phyloP scores from a whole-genome alignment of 1,140 invertebrate genomes.

The Camponotus pennsylvanicus region DNA sequence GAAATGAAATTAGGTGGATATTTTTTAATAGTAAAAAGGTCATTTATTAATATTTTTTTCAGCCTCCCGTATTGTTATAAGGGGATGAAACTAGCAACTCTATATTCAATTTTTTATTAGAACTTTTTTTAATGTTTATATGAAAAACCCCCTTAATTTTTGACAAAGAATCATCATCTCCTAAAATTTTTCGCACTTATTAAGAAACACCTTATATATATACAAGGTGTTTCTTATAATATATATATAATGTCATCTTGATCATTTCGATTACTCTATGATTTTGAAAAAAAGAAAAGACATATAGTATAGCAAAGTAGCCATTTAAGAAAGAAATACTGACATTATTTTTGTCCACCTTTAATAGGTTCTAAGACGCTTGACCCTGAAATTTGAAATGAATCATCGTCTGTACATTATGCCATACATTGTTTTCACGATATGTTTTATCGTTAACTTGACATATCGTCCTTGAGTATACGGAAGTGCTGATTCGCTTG shows the following conservation, averaged over 20 bases:
- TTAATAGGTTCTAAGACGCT: not conserved
- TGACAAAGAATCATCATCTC: no score
- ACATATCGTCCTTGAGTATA: constrained; percentile 7
- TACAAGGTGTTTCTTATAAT: no score
- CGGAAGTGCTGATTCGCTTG: constrained; percentile 1
- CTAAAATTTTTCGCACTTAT: no score
- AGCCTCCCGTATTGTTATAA: no score
- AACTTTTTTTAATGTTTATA: no score
- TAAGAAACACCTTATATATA: no score
- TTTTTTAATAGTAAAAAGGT: no score
- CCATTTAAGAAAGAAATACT: not conserved
- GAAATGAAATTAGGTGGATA: no score
- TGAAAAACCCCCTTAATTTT: no score
- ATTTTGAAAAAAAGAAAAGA: not conserved
- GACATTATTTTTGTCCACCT: not conserved
- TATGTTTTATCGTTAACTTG: constrained; percentile 22
- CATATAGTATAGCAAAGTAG: not conserved
- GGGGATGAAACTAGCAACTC: no score
- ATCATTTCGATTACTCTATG: not conserved
- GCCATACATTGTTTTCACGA: not conserved
- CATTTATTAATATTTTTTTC: no score
- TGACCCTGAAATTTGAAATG: not conserved
- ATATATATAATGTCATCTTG: not conserved
- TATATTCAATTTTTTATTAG: no score
- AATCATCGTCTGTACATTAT: not conserved